Percentiles rank a stretch among this genome's conserved stretches.
phyloP scores from a whole-genome alignment of 2,113 vertebrate genomes.

The Lepus americanus region DNA sequence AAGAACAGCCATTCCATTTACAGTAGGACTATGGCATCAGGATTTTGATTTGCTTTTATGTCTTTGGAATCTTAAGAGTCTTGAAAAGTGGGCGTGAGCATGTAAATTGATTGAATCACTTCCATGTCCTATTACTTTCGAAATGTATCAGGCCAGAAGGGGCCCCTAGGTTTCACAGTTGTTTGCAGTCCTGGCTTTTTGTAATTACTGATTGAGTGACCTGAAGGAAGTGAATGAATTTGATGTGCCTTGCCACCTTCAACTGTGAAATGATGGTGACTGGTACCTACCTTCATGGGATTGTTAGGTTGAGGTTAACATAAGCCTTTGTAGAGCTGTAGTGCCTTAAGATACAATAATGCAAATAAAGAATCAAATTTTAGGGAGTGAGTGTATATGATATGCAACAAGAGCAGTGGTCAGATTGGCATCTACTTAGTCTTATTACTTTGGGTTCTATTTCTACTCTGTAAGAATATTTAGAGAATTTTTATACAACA shows the following conservation, averaged over 20 bases:
- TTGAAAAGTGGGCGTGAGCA: background rate
- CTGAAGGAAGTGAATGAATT: background rate
- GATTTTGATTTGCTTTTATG: background rate
- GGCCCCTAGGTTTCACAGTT: no score
- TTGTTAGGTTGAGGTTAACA: background rate
- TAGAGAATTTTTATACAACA: background rate
- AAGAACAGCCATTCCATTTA: accelerated
- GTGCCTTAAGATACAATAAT: background rate
- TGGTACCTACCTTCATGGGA: background rate
- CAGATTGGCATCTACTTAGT: background rate
- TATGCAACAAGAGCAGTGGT: accelerated
- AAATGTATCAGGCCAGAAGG: background rate
- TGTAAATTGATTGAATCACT: background rate
- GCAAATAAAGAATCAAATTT: background rate
- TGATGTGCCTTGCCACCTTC: background rate
- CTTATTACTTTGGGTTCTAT: background rate
- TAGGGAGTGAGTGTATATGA: no score
- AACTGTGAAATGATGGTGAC: background rate
- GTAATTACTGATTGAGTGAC: background rate
- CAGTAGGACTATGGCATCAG: background rate
- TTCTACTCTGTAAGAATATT: background rate
- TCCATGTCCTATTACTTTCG: background rate
- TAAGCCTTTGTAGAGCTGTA: background rate
- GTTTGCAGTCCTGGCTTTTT: background rate
- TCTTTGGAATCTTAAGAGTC: conserved; percentile 1